These are phyloP conservation scores for Clarias macrocephalus DNA, from an alignment of 2,113 vertebrate species.

Conservation along the genomic window DNA sequence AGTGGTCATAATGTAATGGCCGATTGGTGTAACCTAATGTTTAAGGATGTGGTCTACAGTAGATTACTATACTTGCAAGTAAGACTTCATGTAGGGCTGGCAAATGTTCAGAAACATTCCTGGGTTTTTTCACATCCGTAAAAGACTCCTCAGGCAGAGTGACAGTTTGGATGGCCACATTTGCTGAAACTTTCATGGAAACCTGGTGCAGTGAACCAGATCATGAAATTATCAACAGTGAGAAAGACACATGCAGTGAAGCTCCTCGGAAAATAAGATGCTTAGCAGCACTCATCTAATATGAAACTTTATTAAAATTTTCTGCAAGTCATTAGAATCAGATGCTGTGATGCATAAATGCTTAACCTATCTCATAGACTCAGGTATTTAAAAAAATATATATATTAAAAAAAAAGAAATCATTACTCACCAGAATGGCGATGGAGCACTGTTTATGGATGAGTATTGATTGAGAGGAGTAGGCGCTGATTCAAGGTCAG, in stretches of 20 bases:
- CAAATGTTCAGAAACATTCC: not conserved
- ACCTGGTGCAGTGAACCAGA: not conserved
- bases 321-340: not conserved
- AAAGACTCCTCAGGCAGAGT: not conserved
- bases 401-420: not conserved
- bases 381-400: not conserved
- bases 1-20: no score
- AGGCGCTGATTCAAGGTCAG: not conserved
- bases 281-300: not conserved
- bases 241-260: not conserved
- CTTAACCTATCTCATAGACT: not conserved
- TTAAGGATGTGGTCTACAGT: not conserved
- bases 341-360: not conserved
- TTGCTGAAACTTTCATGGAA: not conserved
- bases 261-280: not conserved
- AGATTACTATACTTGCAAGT: not conserved
- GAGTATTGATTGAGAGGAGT: conserved; percentile 1
- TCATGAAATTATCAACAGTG: not conserved
- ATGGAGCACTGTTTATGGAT: not conserved
- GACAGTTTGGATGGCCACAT: not conserved
- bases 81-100: not conserved
- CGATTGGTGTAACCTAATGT: not conserved
- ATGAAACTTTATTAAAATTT: not conserved
- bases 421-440: not conserved
- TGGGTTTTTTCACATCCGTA: not conserved